Conservation (phyloP, 2,888 invertebrate species). For the Orthonevra nobilis region DNA sequence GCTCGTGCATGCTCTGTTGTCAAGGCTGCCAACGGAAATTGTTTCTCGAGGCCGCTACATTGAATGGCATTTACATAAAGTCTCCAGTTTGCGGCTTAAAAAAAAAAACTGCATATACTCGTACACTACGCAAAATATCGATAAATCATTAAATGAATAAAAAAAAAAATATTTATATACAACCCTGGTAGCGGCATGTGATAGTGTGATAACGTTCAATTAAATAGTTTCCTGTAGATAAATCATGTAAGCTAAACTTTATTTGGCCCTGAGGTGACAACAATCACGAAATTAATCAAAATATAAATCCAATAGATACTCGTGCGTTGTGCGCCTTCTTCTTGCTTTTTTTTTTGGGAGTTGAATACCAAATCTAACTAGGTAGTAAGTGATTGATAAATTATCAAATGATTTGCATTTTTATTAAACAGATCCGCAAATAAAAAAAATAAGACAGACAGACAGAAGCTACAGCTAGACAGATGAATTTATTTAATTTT, state of each 20-base stretch:
- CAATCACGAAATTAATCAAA: slow-evolving; percentile 48
- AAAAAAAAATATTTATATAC: no score
- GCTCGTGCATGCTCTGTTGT: no score
- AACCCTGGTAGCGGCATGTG: no score
- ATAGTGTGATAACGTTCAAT: slow-evolving; percentile 21
- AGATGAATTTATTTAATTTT: no score
- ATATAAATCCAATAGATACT: slow-evolving; percentile 29
- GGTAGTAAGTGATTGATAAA: slow-evolving; percentile 42
- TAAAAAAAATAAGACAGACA: no score
- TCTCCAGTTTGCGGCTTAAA: no score
- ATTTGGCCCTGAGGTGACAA: slow-evolving; percentile 37
- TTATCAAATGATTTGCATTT: slow-evolving; percentile 45
- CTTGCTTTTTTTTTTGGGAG: background rate
- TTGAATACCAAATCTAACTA: background rate
- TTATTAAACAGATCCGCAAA: slow-evolving; percentile 26
- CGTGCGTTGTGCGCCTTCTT: background rate
- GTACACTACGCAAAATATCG: no score
- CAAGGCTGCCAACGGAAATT: no score
- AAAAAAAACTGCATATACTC: slow-evolving; percentile 15
- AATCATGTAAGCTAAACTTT: slow-evolving; percentile 30
- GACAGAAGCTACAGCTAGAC: background rate
- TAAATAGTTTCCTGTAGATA: slow-evolving; percentile 47
- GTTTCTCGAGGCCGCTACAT: slow-evolving; percentile 27
- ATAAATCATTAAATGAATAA: slow-evolving; percentile 51
- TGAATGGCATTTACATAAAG: background rate